A percentile compares a stretch with the other conserved stretches of the same genome.
phyloP scores from a whole-genome alignment of 2,888 invertebrate genomes.

The Autographa pulchrina region DNA sequence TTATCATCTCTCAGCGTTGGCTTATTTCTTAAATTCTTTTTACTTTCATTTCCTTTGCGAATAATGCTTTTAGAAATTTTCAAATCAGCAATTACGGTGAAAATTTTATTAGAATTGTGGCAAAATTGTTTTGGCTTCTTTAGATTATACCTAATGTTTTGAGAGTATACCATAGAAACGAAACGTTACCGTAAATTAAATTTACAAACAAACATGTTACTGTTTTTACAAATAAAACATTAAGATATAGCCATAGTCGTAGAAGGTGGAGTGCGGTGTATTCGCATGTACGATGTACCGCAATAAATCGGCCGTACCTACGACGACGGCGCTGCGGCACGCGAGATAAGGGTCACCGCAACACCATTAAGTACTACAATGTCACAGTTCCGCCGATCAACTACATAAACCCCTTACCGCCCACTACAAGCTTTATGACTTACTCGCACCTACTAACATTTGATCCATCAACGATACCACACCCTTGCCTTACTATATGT shows the following conservation, averaged over 20 bases:
- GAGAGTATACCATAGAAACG: background rate
- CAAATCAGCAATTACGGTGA: slow-evolving; percentile 66
- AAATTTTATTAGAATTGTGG: slow-evolving; percentile 51
- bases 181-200: background rate
- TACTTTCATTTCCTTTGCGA: slow-evolving; percentile 69
- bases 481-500: slow-evolving; percentile 28
- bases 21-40: slow-evolving; percentile 71
- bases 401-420: slow-evolving; percentile 67
- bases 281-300: slow-evolving; percentile 75
- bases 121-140: slow-evolving; percentile 39
- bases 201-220: background rate
- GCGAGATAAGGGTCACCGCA: slow-evolving; percentile 84
- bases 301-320: slow-evolving; percentile 82
- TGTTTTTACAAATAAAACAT: slow-evolving; percentile 5
- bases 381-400: slow-evolving; percentile 75
- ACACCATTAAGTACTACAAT: slow-evolving; percentile 81
- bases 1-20: slow-evolving; percentile 73
- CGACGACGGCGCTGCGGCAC: slow-evolving; percentile 74
- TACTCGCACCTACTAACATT: slow-evolving; percentile 65
- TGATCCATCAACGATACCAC: slow-evolving; percentile 51
- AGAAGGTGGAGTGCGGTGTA: slow-evolving; percentile 67
- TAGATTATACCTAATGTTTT: slow-evolving; percentile 19
- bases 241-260: slow-evolving; percentile 62
- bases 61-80: slow-evolving; percentile 66
- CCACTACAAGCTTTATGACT: slow-evolving; percentile 72